Base-by-base conservation (phyloP, 2,888 invertebrate species). In the Hartigia nigra region DNA sequence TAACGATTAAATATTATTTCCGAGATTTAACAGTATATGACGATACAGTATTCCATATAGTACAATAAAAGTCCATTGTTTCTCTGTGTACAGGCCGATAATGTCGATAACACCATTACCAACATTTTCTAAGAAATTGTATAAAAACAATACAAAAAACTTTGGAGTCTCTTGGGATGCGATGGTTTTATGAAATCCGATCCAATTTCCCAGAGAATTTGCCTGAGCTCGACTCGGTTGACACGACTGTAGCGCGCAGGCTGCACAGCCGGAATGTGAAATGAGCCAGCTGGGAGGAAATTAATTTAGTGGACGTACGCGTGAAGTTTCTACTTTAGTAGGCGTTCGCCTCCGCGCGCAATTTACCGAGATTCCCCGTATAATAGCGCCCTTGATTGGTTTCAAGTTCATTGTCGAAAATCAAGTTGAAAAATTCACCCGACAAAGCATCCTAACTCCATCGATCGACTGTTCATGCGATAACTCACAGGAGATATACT, bases 291-390 rank as follows among this genome's bases (percentile, higher is more conserved):
- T 80, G 78, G 78, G 81, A 78, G 85, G 81, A 84, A 88, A 88
- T 88, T 88, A 88, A 88, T 88, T 88, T 85, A 82, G 82, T 82
- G 75, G 76, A 81, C 79, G 83, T 81, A 80, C 82, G 82, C 81
- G 80, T 74, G 78, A 78, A 76, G 76, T 78, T 79, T 69, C 76
- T 78, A 75, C 82, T 82, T 83, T 82, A 81, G 81, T 80, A 78
- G 77, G 77, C 79, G 79, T 74, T 79, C 79, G 81, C 75, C 2
- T 14, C 23, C 23, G 55, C 23, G 55, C 14, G 9, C 55, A 55
- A 23, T 23, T 55, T 55, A 55, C 55, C 9, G 23, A 55, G 55
- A 55, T 55, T 55, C 55, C 23, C 4, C 12, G n/a, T 12, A 72
- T 72, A 72, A 72, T 72, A 32, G 12, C 23, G 23, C 55, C 55